phyloP scores from a whole-genome alignment of 2,888 invertebrate genomes.

The Thymelicus lineola region DNA sequence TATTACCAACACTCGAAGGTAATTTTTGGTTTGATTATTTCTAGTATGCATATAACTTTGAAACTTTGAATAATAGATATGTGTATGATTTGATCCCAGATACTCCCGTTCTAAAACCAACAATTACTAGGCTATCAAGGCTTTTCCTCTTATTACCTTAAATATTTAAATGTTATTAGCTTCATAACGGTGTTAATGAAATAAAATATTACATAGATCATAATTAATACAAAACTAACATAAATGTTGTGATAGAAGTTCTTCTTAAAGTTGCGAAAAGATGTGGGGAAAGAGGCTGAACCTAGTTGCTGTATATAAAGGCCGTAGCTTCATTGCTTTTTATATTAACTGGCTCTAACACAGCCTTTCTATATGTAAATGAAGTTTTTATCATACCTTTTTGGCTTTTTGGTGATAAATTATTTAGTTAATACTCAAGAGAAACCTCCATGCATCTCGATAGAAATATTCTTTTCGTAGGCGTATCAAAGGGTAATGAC shows the following conservation, averaged over 20 bases:
- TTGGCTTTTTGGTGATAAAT: constrained; percentile 28
- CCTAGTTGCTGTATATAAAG: not conserved
- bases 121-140: too few species aligned
- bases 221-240: too few species aligned
- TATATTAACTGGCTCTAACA: constrained; percentile 19
- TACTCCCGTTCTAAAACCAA: too few species aligned
- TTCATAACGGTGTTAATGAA: too few species aligned
- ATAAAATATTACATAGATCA: too few species aligned
- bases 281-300: not conserved
- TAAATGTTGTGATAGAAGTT: too few species aligned
- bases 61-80: too few species aligned
- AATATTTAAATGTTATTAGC: too few species aligned
- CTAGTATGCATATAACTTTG: not conserved
- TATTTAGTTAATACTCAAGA: constrained; percentile 17
- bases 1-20: too few species aligned
- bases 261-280: not conserved
- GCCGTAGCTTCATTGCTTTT: constrained; percentile 1
- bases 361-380: constrained; percentile 28
- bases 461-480: not conserved
- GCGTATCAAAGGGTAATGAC: too few species aligned
- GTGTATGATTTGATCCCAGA: too few species aligned
- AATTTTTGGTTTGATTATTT: not conserved
- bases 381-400: constrained; percentile 21
- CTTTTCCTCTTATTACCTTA: too few species aligned
- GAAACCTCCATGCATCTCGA: not conserved